Evolutionary conservation across 2,797 vertebrate genomes (phyloP).

Genomic region (Mormyrus proboscirostris): DNA sequence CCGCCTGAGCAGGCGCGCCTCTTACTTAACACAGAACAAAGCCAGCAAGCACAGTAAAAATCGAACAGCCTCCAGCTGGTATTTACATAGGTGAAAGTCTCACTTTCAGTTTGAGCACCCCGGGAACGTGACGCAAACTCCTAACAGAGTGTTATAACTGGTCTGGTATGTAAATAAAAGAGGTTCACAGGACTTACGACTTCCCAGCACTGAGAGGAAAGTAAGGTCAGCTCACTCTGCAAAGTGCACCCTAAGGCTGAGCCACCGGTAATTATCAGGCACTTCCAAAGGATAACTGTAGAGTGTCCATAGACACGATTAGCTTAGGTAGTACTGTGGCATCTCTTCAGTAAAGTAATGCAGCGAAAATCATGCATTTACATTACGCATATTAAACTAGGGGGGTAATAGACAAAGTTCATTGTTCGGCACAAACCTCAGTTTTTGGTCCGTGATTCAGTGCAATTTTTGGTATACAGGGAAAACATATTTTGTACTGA

Average conservation of each 20-base stretch:
- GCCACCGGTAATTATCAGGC: neutral
- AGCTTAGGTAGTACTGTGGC: neutral
- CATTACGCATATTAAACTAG: neutral
- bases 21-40: neutral
- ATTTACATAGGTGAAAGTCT: neutral
- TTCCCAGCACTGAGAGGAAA: neutral
- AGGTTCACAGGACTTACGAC: neutral
- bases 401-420: neutral
- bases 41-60: neutral
- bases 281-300: neutral
- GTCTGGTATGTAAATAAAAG: conserved; percentile 19
- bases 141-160: neutral
- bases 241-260: neutral
- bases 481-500: neutral
- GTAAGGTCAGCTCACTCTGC: neutral
- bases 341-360: neutral
- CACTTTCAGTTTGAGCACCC: neutral
- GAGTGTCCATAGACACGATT: neutral
- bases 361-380: neutral
- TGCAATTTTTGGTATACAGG: neutral
- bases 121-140: neutral
- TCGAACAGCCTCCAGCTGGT: neutral
- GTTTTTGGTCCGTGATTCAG: neutral
- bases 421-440: neutral
- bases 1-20: neutral